Percentiles rank a stretch among this genome's conserved stretches.
These are phyloP conservation scores for Cichladusa arquata DNA, from an alignment of 2,113 vertebrate genomes.

Conservation along the genomic window DNA sequence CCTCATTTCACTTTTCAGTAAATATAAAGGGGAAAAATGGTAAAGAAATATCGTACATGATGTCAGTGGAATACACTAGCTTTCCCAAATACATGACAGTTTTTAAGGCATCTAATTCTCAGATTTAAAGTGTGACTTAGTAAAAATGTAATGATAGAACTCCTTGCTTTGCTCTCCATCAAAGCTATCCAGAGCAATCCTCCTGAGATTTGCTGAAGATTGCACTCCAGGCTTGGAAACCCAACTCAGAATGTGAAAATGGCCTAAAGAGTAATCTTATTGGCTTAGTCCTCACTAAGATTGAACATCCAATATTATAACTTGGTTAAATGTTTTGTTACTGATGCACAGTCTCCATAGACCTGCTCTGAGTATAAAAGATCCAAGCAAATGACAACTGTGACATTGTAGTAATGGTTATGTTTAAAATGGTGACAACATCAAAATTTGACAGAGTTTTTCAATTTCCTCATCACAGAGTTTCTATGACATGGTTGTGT, in stretches of 20 bases:
- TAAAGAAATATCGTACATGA: not conserved
- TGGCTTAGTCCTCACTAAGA: not conserved
- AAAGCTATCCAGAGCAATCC: not conserved
- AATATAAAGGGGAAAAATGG: not conserved
- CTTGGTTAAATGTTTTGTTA: not conserved
- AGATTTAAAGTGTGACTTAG: not conserved
- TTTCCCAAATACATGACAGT: not conserved
- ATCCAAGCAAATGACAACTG: not conserved
- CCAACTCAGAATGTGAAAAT: not conserved
- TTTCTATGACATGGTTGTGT: not conserved
- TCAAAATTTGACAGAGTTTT: not conserved
- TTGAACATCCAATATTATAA: not conserved
- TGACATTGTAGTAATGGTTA: not conserved
- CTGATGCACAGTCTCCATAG: not conserved
- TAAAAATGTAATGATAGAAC: not conserved
- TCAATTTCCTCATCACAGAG: not conserved
- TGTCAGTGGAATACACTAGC: not conserved
- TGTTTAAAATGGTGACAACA: not conserved
- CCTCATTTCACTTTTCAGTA: not conserved
- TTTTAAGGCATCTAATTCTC: not conserved
- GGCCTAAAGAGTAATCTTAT: not conserved
- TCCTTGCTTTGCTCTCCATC: not conserved
- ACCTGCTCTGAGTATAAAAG: not conserved
- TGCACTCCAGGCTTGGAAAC: not conserved
- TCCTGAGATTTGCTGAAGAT: not conserved